These are phyloP conservation scores for Eurystomus gularis DNA, from an alignment of 2,113 vertebrate species.

Conservation along the genomic window DNA sequence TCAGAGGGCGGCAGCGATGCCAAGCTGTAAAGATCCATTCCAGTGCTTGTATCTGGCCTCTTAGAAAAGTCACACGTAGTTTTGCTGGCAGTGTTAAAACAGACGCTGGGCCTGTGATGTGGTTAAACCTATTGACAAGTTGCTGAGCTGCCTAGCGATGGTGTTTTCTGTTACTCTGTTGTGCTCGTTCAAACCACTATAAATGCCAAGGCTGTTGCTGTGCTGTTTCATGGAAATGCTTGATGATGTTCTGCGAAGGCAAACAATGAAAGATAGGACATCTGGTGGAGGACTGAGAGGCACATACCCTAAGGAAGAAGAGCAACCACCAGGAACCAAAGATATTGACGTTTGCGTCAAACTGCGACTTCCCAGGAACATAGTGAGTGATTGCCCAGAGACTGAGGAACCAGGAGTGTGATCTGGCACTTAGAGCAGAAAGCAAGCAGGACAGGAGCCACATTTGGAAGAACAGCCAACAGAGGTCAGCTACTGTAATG, in stretches of 20 bases:
- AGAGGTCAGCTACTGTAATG: background rate
- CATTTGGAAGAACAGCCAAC: background rate
- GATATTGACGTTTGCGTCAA: background rate
- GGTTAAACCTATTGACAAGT: background rate
- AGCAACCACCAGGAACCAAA: background rate
- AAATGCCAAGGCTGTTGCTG: background rate
- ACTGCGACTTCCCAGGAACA: background rate
- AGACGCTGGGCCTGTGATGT: background rate
- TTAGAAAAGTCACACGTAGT: background rate
- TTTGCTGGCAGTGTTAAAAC: conserved; percentile 3
- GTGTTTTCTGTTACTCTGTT: background rate
- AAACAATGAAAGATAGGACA: background rate
- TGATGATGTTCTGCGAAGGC: background rate
- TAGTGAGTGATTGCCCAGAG: background rate
- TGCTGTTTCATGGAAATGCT: background rate
- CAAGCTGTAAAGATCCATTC: conserved; percentile 61
- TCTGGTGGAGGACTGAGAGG: background rate
- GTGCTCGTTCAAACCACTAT: background rate
- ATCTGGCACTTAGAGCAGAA: background rate
- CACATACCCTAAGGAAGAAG: background rate
- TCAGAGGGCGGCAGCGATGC: conserved; percentile 49
- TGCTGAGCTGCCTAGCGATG: background rate
- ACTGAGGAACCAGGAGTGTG: background rate
- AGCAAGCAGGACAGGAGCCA: background rate
- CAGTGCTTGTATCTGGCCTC: conserved; percentile 25